phyloP scores from a whole-genome alignment of 2,888 invertebrate species.

The Aphrophora alni region DNA sequence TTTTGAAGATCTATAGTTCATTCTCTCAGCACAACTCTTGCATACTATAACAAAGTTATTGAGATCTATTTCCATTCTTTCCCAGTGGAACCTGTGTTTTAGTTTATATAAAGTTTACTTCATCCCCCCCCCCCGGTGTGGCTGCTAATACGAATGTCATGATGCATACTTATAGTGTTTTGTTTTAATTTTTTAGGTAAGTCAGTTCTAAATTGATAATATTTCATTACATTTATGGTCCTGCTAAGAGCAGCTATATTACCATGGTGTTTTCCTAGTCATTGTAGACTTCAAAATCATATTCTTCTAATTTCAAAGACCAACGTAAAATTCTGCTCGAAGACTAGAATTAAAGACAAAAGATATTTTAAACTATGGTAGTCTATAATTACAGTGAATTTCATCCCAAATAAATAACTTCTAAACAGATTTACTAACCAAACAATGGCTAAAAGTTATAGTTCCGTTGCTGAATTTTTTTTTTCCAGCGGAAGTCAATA shows the following conservation, averaged over 20 bases:
- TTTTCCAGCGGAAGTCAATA: neutral
- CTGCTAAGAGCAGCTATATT: constrained; percentile 22
- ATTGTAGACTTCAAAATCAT: neutral
- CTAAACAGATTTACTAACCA: constrained; percentile 9
- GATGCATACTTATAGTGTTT: neutral
- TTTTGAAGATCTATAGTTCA: neutral
- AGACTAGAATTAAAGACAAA: neutral
- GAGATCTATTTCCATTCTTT: constrained; percentile 6
- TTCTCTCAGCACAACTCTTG: neutral
- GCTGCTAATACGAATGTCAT: no score
- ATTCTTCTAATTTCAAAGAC: constrained; percentile 4
- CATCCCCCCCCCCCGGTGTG: no score
- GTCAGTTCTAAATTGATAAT: no score
- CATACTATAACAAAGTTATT: neutral
- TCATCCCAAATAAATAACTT: constrained; percentile 7
- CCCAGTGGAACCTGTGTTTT: neutral
- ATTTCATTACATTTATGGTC: neutral
- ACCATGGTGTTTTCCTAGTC: neutral
- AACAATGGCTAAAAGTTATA: constrained; percentile 9
- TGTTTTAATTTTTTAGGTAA: neutral
- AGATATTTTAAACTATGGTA: constrained; percentile 7
- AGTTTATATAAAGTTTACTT: neutral
- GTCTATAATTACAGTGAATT: constrained; percentile 12
- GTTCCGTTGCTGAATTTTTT: constrained; percentile 3
- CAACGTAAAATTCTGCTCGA: neutral